These are phyloP conservation scores for Brachionus rubens DNA, from an alignment of 1,140 invertebrate species.

Conservation along the genomic window DNA sequence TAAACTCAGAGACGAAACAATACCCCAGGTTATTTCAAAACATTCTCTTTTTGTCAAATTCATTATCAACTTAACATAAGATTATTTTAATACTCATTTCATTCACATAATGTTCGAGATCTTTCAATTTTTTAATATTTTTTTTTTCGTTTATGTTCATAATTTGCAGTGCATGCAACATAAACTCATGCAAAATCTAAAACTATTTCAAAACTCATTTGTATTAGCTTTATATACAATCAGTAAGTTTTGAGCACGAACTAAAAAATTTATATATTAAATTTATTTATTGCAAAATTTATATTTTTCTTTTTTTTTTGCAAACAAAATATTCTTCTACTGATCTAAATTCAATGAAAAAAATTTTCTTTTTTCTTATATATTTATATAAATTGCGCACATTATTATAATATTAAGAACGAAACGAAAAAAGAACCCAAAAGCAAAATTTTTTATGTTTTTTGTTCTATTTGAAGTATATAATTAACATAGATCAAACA, in stretches of 20 bases:
- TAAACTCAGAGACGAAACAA: too few relatives aligned
- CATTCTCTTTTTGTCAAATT: too few relatives aligned
- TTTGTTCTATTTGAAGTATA: constrained; percentile 8
- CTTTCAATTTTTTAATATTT: too few relatives aligned
- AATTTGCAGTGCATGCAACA: too few relatives aligned
- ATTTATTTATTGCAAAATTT: not conserved
- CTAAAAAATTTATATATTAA: not conserved
- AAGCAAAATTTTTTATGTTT: not conserved
- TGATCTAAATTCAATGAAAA: not conserved
- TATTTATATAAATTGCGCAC: constrained; percentile 34
- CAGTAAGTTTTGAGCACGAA: not conserved
- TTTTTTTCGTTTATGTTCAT: too few relatives aligned
- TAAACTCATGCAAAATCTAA: too few relatives aligned
- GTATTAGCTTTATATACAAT: not conserved
- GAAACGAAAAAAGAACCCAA: not conserved
- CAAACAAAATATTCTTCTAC: not conserved
- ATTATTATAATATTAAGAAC: constrained; percentile 39
- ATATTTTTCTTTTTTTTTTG: not conserved
- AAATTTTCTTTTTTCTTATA: not conserved
- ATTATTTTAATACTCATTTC: too few relatives aligned
- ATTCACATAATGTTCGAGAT: too few relatives aligned
- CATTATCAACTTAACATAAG: too few relatives aligned
- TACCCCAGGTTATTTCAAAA: too few relatives aligned
- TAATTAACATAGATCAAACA: constrained; percentile 36
- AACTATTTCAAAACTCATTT: too few relatives aligned